Percentiles rank a stretch among this genome's conserved stretches.
Evolutionary conservation across 37 sponge, comb jelly and placozoan species (phyloP).

Genomic region (Beroe ovata): DNA sequence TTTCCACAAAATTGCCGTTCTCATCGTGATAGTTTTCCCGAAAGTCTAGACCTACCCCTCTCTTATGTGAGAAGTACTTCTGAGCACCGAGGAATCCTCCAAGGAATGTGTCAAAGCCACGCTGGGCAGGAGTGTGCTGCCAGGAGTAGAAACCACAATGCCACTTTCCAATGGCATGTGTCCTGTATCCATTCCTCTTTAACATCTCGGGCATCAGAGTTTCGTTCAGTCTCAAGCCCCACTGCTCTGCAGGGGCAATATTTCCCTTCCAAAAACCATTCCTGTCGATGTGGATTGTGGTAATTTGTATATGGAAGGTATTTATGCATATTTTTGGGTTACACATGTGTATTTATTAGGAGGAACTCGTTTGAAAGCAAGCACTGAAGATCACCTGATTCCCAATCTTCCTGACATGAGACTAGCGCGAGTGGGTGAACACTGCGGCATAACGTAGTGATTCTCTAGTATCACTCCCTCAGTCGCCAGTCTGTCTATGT

Average conservation of each 20-base stretch:
- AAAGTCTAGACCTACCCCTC: neutral
- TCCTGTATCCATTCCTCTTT: neutral
- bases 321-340: no score
- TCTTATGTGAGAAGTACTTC: constrained; percentile 5
- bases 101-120: constrained; percentile 44
- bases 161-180: constrained; percentile 27
- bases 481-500: constrained; percentile 1
- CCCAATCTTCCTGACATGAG: constrained; percentile 11
- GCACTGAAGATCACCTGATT: no score
- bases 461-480: constrained; percentile 42
- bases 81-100: neutral
- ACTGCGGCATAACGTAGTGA: constrained; percentile 37
- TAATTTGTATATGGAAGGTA: no score
- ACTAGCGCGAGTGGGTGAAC: neutral
- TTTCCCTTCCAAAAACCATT: constrained; percentile 48
- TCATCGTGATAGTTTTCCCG: neutral
- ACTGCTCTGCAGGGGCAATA: neutral
- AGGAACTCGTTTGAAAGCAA: no score
- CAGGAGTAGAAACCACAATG: constrained; percentile 2
- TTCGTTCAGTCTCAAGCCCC: neutral
- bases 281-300: neutral
- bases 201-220: constrained; percentile 13
- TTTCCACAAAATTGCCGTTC: neutral
- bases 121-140: neutral
- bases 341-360: no score